Conservation (phyloP, 1,140 invertebrate species). For the Rhynchophorus ferrugineus region DNA sequence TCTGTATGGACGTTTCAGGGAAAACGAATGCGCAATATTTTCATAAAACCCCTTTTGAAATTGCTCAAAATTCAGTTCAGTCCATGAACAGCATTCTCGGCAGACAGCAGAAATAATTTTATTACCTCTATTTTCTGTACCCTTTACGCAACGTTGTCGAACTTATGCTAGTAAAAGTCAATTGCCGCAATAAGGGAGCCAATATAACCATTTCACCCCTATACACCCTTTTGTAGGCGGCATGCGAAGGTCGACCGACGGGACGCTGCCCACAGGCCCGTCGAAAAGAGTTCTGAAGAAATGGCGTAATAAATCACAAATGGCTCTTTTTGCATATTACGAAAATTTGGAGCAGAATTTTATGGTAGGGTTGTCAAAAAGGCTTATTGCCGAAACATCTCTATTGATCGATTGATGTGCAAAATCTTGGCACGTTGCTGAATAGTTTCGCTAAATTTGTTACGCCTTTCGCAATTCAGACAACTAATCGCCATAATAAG, state of each 20-base stretch:
- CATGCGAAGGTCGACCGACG: neutral
- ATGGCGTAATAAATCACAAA: conserved; percentile 5
- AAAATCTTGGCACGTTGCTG: too few species aligned
- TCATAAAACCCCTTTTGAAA: conserved; percentile 2
- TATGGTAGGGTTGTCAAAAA: neutral
- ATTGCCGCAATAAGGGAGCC: conserved; percentile 8
- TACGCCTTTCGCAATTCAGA: too few species aligned
- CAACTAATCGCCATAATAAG: too few species aligned
- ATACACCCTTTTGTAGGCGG: conserved; percentile 1
- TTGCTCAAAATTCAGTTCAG: neutral
- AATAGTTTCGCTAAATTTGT: too few species aligned
- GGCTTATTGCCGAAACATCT: conserved; percentile 1
- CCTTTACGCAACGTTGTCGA: conserved; percentile 9
- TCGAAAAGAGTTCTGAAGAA: conserved; percentile 1
- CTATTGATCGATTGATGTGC: neutral
- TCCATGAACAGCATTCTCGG: too few species aligned
- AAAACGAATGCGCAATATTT: neutral
- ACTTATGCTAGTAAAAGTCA: conserved; percentile 1
- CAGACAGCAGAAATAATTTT: neutral
- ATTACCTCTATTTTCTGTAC: conserved; percentile 5
- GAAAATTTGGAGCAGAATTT: conserved; percentile 8
- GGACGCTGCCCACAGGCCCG: neutral
- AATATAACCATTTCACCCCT: conserved; percentile 13
- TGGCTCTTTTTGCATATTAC: conserved; percentile 6
- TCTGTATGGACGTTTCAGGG: neutral